phyloP scores from a whole-genome alignment of 1,140 invertebrate species.

The Drosophila asahinai region DNA sequence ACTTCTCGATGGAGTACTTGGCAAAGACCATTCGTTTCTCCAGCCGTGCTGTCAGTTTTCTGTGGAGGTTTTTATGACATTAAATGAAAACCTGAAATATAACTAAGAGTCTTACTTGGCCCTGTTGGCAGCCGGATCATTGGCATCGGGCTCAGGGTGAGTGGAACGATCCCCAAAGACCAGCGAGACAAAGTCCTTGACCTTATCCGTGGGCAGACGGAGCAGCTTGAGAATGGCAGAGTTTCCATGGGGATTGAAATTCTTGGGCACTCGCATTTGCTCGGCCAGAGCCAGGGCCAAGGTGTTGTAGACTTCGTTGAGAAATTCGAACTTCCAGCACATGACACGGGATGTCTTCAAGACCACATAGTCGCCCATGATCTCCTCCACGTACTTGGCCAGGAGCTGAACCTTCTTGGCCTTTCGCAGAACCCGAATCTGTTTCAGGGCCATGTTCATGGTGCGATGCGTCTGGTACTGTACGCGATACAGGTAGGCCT shows the following conservation, averaged over 20 bases:
- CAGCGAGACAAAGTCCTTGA: conserved; percentile 57
- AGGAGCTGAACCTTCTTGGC: conserved; percentile 30
- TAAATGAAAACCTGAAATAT: too few species aligned
- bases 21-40: conserved; percentile 71
- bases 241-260: background rate
- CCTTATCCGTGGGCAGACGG: conserved; percentile 52
- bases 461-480: conserved; percentile 80
- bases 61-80: background rate
- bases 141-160: conserved; percentile 45
- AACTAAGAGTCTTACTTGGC: conserved; percentile 18
- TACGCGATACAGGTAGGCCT: conserved; percentile 68
- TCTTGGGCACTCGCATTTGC: conserved; percentile 44
- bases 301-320: conserved; percentile 78
- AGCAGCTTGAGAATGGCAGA: conserved; percentile 36
- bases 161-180: conserved; percentile 78
- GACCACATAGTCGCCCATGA: conserved; percentile 79
- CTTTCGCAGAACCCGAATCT: conserved; percentile 54
- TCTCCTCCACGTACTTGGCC: conserved; percentile 63
- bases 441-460: conserved; percentile 63
- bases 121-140: conserved; percentile 30
- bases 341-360: conserved; percentile 74
- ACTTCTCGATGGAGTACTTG: conserved; percentile 75
- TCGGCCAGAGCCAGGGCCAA: conserved; percentile 66
- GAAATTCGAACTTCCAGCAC: conserved; percentile 83
- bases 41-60: conserved; percentile 37